These are phyloP conservation scores for Camponotus fellah DNA, from an alignment of 2,888 invertebrate genomes.

Conservation along the genomic window DNA sequence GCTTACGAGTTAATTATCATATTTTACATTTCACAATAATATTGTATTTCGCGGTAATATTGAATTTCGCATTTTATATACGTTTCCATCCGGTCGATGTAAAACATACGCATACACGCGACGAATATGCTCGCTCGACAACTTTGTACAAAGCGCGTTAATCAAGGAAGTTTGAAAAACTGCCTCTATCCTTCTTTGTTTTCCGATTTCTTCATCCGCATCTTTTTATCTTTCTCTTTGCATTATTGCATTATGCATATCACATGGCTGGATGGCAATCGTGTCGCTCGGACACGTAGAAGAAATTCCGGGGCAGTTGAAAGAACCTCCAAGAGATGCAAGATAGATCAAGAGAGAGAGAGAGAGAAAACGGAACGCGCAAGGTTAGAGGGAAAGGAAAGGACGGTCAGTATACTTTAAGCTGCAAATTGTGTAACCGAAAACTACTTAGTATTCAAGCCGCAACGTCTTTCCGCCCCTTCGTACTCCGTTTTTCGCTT, in stretches of 20 bases:
- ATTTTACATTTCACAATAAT: conserved; percentile 18
- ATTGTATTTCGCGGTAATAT: conserved; percentile 3
- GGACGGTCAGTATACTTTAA: conserved; percentile 59
- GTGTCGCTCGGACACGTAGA: conserved; percentile 14
- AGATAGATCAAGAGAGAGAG: conserved; percentile 11
- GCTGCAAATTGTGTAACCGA: conserved; percentile 68
- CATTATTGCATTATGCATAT: conserved; percentile 57
- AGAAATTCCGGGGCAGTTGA: conserved; percentile 7
- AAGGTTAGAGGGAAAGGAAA: not conserved
- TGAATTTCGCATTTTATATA: not conserved
- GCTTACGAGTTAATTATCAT: conserved; percentile 33
- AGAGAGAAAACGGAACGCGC: not conserved
- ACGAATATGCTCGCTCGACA: not conserved
- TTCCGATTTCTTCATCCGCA: conserved; percentile 28
- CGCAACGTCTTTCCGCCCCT: conserved; percentile 70
- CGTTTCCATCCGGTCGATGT: not conserved
- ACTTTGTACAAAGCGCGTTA: conserved; percentile 26
- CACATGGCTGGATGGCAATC: conserved; percentile 13
- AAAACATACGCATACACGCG: not conserved
- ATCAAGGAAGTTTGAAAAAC: conserved; percentile 38
- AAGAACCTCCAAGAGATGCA: not conserved
- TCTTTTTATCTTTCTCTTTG: not conserved
- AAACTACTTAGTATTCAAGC: conserved; percentile 79
- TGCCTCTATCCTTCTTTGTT: not conserved
- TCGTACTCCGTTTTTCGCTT: conserved; percentile 68